Evolutionary conservation across 2,888 invertebrate genomes (phyloP).

Genomic region (Hydraecia micacea): DNA sequence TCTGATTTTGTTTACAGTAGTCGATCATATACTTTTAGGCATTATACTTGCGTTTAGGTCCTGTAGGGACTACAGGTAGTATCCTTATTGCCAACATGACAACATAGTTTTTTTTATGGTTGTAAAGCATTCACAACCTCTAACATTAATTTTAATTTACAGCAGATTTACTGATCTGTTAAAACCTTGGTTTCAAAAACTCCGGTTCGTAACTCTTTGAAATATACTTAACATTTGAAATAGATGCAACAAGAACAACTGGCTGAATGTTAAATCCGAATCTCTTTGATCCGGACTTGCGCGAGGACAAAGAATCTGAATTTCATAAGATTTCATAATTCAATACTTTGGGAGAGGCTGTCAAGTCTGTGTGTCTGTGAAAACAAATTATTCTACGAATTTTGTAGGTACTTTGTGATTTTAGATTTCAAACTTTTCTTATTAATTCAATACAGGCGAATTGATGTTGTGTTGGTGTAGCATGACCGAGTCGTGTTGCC

Average conservation of each 20-base stretch:
- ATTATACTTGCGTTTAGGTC: too few relatives aligned
- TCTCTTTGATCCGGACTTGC: constrained; percentile 4
- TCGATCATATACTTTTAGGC: too few relatives aligned
- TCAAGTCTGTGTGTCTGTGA: background rate
- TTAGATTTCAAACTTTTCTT: background rate
- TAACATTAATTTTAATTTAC: background rate
- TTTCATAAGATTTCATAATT: constrained; percentile 18
- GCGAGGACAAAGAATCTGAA: constrained; percentile 21
- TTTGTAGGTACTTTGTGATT: background rate
- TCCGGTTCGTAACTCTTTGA: background rate
- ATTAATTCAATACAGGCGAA: background rate
- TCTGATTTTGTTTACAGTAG: too few relatives aligned
- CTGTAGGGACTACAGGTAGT: too few relatives aligned
- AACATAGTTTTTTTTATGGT: background rate
- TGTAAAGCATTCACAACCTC: background rate
- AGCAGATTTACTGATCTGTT: background rate
- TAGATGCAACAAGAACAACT: constrained; percentile 7
- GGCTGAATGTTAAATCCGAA: constrained; percentile 16
- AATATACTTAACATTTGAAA: constrained; percentile 3
- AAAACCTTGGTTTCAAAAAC: background rate
- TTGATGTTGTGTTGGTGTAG: background rate
- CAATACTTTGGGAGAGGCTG: constrained; percentile 3
- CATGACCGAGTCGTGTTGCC: background rate
- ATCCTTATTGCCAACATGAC: background rate
- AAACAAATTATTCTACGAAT: constrained; percentile 7